Base-by-base conservation (phyloP, 2,797 vertebrate species). In the Pangasius macronema region DNA sequence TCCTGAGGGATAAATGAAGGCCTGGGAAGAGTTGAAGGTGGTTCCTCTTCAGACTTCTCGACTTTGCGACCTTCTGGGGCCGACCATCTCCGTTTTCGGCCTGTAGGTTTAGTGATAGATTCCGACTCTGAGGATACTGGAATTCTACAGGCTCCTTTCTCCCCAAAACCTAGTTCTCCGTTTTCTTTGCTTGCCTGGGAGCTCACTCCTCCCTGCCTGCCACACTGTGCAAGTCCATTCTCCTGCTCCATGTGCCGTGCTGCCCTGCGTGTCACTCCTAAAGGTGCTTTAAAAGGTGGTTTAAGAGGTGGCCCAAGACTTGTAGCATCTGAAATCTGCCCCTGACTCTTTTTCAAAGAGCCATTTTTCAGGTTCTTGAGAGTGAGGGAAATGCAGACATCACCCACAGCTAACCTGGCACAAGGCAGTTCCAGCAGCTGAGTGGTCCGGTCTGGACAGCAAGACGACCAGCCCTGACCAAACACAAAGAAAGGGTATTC, bases 401-500 rank as follows among this genome's bases (percentile, higher is more conserved):
- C 99, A 39, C 99, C 99, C 85, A 99, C 99, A 0, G 97, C 97
- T 87, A 99, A 97, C 95, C 98, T 98, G 94, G 97, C 96, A 94
- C 99, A 99, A 24, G 98, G 97, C 95, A 99, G 96, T 94, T 99
- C 98, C 92, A 99, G 96, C 87, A 99, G 96, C 93, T 98, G 98
- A 90, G 96, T 98, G 94, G 98, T 99, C 94, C 97, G 96, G 92
- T 99, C 98, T 0, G 99, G 99, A 91, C 97, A 98, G 94, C 99
- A 99, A 39, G 99, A 99, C 42, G 99, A 99, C 99, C 99, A 99
- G 93, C 99, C 99, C 95, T 99, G 98, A 94, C 99, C 99, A 87
- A 99, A 99, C 93, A 99, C 99, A 91, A 99, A 99, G 96, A 99
- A 99, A 87, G 99, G 99, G 89, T 99, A 99, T 95, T 99, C 99